A percentile compares a stretch with the other conserved stretches of the same genome.
Conservation (phyloP, 2,113 vertebrate species). For the Otis tarda region DNA sequence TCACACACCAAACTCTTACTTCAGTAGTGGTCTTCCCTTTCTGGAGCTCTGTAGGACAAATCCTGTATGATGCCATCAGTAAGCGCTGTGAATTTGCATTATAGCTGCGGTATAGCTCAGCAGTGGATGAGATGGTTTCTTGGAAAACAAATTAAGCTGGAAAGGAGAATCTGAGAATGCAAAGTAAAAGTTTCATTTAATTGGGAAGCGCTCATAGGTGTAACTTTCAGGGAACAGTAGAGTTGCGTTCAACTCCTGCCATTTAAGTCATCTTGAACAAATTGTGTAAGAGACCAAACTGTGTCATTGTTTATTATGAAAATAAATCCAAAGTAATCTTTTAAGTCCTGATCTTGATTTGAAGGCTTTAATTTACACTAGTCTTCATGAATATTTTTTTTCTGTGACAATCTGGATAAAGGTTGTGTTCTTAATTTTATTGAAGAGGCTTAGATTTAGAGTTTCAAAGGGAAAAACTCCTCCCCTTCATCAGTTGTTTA, state of each 20-base stretch:
- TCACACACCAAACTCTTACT: not conserved
- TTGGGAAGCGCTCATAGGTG: not conserved
- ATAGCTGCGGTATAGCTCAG: not conserved
- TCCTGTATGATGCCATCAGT: not conserved
- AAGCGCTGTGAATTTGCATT: not conserved
- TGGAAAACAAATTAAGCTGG: not conserved
- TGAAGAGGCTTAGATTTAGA: slow-evolving; percentile 39
- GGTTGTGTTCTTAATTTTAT: slow-evolving; percentile 62
- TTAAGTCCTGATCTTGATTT: slow-evolving; percentile 59
- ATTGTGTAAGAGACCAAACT: not conserved
- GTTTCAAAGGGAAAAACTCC: slow-evolving; percentile 35
- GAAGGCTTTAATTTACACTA: slow-evolving; percentile 63
- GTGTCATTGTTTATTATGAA: slow-evolving; percentile 7
- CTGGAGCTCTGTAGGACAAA: not conserved
- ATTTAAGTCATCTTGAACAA: slow-evolving; percentile 24
- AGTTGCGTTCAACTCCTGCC: slow-evolving; percentile 15
- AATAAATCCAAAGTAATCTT: slow-evolving; percentile 55
- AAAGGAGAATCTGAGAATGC: not conserved
- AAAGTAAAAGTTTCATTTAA: not conserved
- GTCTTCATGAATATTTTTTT: slow-evolving; percentile 24
- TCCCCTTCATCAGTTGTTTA: slow-evolving; percentile 41
- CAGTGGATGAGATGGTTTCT: not conserved
- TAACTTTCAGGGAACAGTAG: not conserved
- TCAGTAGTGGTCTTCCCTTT: not conserved
- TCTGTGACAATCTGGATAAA: slow-evolving; percentile 46